Conservation (phyloP, 2,113 vertebrate species). For the Pogonocichla stellata region DNA sequence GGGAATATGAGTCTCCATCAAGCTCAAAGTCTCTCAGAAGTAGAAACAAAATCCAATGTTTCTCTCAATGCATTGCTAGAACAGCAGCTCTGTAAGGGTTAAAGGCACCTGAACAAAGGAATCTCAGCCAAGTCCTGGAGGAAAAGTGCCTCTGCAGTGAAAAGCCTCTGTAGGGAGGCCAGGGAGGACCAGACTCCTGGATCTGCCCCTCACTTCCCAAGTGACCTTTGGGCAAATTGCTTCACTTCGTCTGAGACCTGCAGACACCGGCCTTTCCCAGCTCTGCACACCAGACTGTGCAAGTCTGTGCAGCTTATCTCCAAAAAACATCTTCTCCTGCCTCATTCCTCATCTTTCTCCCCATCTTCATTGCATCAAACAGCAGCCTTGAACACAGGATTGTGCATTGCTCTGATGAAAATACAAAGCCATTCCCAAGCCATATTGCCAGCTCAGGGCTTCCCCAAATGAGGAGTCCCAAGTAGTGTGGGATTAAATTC, state of each 20-base stretch:
- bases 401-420: background rate
- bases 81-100: accelerated
- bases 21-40: background rate
- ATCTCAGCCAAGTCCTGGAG: background rate
- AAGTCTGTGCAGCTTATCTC: constrained; percentile 12
- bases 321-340: background rate
- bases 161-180: background rate
- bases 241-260: background rate
- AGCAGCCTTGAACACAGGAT: background rate
- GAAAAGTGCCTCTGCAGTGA: background rate
- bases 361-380: background rate
- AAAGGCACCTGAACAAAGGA: background rate
- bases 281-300: background rate
- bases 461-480: background rate
- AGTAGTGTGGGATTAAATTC: background rate
- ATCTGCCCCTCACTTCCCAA: background rate
- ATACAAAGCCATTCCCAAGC: background rate
- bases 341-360: background rate
- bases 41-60: accelerated
- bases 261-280: background rate
- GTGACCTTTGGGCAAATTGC: background rate
- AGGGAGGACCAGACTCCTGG: background rate
- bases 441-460: background rate
- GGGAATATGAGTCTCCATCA: background rate
- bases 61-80: background rate